Evolutionary conservation across 2,888 invertebrate species (phyloP).

Genomic region (Tribolium freemani): DNA sequence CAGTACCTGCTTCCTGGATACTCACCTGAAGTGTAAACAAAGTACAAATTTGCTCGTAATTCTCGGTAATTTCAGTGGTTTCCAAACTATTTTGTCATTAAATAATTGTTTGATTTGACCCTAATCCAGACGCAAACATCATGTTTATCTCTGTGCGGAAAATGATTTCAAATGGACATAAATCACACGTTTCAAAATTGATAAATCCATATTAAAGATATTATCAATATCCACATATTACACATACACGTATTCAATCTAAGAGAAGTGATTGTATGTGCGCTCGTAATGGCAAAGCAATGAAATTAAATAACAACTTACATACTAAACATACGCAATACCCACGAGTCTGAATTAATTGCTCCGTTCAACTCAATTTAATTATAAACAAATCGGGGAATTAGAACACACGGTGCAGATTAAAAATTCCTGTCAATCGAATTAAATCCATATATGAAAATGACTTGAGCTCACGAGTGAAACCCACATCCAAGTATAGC

Average conservation of each 20-base stretch:
- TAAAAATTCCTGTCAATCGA: slow-evolving; percentile 25
- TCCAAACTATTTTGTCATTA: neutral
- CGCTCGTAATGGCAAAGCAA: slow-evolving; percentile 8
- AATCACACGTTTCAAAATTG: slow-evolving; percentile 19
- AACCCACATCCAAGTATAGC: neutral
- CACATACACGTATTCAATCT: slow-evolving; percentile 1
- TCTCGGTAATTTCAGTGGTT: no score
- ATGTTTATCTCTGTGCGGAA: slow-evolving; percentile 7
- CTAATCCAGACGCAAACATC: neutral
- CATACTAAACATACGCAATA: slow-evolving; percentile 25
- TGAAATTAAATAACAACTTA: slow-evolving; percentile 21
- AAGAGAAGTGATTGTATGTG: slow-evolving; percentile 26
- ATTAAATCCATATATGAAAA: slow-evolving; percentile 36
- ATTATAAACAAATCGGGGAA: slow-evolving; percentile 35
- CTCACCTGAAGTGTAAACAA: neutral
- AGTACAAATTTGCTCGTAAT: neutral
- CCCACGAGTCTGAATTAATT: slow-evolving; percentile 26
- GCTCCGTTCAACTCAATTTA: slow-evolving; percentile 20
- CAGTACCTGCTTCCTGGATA: neutral
- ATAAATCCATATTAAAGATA: slow-evolving; percentile 34
- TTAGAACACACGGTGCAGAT: slow-evolving; percentile 20
- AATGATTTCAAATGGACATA: slow-evolving; percentile 17
- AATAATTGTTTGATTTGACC: slow-evolving; percentile 3
- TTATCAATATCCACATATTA: slow-evolving; percentile 16
- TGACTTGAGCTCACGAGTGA: neutral